Conservation (phyloP, 1,140 invertebrate genomes). For the Wiebesia pumilae region DNA sequence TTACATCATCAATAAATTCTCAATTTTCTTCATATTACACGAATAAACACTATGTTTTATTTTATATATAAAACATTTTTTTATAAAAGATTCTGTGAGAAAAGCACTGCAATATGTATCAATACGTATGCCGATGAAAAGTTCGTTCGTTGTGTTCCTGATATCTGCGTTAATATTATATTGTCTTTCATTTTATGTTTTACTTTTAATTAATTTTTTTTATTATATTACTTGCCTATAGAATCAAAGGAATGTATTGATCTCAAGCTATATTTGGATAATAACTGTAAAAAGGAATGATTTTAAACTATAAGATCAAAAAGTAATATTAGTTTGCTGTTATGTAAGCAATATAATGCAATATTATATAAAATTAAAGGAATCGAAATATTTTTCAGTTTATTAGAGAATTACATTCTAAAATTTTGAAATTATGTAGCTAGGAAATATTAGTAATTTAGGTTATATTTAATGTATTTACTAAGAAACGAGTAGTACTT, state of each 20-base stretch:
- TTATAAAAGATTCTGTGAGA: conserved; percentile 24
- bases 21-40: not conserved
- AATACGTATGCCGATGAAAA: conserved; percentile 28
- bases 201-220: not conserved
- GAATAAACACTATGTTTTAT: not conserved
- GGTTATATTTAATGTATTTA: conserved; percentile 28
- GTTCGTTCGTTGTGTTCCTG: not conserved
- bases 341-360: conserved; percentile 32
- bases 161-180: not conserved
- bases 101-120: not conserved
- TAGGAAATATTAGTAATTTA: conserved; percentile 38
- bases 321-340: conserved; percentile 20
- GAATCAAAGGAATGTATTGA: conserved; percentile 20
- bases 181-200: not conserved
- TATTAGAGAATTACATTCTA: conserved; percentile 10
- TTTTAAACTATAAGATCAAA: conserved; percentile 29
- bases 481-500: conserved; percentile 28
- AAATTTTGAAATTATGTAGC: conserved; percentile 18
- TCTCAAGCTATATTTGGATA: conserved; percentile 41
- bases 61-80: not conserved
- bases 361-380: conserved; percentile 16
- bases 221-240: conserved; percentile 33
- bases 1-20: not conserved
- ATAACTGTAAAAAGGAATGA: conserved; percentile 33
- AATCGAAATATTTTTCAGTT: conserved; percentile 16